Conservation (phyloP, 2,797 vertebrate species). For the Sphenopsis melanotis region DNA sequence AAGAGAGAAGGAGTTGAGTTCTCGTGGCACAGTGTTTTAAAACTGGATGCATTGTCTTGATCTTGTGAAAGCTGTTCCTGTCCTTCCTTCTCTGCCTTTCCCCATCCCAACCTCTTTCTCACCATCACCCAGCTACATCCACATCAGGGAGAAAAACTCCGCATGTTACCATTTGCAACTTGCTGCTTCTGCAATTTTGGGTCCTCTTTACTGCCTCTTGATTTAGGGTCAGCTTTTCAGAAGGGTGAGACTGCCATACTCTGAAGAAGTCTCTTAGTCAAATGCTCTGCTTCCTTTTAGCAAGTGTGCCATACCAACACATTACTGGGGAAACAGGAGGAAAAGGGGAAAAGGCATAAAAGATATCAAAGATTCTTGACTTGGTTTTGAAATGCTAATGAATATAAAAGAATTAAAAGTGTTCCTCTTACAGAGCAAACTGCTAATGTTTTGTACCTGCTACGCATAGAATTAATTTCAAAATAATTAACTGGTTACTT, state of each 20-base stretch:
- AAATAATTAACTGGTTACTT: neutral
- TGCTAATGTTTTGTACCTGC: neutral
- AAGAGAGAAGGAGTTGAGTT: neutral
- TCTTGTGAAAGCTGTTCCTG: constrained; percentile 31
- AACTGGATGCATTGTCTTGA: neutral
- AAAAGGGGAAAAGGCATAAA: neutral
- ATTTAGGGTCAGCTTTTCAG: neutral
- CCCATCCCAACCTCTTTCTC: neutral
- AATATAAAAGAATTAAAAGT: neutral
- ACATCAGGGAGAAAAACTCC: neutral
- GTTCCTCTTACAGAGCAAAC: neutral
- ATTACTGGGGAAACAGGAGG: neutral
- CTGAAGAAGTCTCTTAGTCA: neutral
- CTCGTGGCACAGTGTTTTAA: neutral
- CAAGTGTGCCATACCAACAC: neutral
- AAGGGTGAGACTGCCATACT: neutral
- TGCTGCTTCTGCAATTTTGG: neutral
- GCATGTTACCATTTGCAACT: neutral
- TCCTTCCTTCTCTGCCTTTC: neutral
- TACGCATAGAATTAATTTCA: neutral
- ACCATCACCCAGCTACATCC: neutral
- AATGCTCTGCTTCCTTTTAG: neutral
- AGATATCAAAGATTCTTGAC: neutral
- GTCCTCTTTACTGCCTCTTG: neutral
- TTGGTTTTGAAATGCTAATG: constrained; percentile 13